Conservation (phyloP, 2,888 invertebrate genomes). For the Morpho deidamia region DNA sequence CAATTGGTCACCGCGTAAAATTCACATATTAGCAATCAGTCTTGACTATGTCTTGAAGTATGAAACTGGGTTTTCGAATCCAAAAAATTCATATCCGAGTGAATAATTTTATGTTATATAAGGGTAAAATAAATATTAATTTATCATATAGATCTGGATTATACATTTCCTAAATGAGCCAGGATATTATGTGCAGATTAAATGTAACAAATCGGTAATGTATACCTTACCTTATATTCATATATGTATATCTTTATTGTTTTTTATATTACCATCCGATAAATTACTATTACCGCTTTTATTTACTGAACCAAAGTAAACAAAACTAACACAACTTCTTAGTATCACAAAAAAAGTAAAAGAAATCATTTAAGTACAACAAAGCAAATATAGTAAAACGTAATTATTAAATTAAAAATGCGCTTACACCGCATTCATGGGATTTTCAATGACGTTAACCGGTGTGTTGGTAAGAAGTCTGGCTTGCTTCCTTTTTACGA, state of each 20-base stretch:
- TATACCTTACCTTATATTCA: no score
- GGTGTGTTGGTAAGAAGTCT: conserved; percentile 11
- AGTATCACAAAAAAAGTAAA: neutral
- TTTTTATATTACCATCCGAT: neutral
- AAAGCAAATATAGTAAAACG: neutral
- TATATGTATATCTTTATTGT: neutral
- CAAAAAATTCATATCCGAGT: neutral
- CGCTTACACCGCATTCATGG: conserved; percentile 44
- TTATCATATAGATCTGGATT: no score
- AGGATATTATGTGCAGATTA: no score
- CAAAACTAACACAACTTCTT: neutral
- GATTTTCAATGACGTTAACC: conserved; percentile 58
- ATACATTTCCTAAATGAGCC: no score
- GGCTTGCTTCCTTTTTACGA: conserved; percentile 27
- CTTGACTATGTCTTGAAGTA: neutral
- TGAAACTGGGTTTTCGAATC: neutral
- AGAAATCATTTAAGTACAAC: neutral
- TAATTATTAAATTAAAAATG: neutral
- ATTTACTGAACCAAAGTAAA: neutral
- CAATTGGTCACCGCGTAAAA: neutral
- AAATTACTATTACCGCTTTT: neutral
- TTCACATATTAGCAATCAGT: neutral
- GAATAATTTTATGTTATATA: neutral
- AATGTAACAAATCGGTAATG: no score
- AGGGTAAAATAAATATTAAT: no score